Percentiles rank a stretch among this genome's conserved stretches.
These are phyloP conservation scores for Brachirus orientalis DNA, from an alignment of 2,113 vertebrate genomes.

Conservation along the genomic window DNA sequence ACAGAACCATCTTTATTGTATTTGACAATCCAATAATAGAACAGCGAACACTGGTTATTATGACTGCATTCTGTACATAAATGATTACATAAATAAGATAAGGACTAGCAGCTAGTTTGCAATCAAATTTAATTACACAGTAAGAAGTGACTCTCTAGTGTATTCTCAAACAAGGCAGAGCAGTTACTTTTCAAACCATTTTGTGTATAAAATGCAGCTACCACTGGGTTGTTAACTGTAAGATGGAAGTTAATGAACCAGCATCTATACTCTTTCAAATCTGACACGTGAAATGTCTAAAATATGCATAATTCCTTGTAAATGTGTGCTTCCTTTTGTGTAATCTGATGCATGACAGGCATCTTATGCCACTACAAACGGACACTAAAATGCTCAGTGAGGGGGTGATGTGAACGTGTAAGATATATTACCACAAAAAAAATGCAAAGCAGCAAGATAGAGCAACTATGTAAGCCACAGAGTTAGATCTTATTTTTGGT, in stretches of 20 bases:
- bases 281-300: constrained; percentile 7
- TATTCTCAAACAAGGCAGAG: constrained; percentile 1
- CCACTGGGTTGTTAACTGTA: constrained; percentile 23
- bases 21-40: too few species aligned
- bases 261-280: constrained; percentile 27
- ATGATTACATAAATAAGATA: not conserved
- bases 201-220: constrained; percentile 1
- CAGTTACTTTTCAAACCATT: too few species aligned
- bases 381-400: not conserved
- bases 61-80: not conserved
- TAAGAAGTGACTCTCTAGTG: constrained; percentile 14
- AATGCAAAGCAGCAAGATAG: too few species aligned
- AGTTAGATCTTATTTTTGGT: too few species aligned
- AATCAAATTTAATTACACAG: constrained; percentile 23
- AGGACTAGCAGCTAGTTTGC: not conserved
- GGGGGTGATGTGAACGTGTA: not conserved
- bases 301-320: constrained; percentile 17
- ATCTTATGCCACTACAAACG: not conserved
- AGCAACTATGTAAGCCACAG: too few species aligned
- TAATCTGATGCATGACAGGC: not conserved
- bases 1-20: not conserved
- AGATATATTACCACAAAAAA: too few species aligned
- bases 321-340: constrained; percentile 4
- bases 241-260: constrained; percentile 44
- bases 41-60: not conserved